These are phyloP conservation scores for Chinchilla lanigera DNA, from an alignment of 2,113 vertebrate species.

Conservation along the genomic window DNA sequence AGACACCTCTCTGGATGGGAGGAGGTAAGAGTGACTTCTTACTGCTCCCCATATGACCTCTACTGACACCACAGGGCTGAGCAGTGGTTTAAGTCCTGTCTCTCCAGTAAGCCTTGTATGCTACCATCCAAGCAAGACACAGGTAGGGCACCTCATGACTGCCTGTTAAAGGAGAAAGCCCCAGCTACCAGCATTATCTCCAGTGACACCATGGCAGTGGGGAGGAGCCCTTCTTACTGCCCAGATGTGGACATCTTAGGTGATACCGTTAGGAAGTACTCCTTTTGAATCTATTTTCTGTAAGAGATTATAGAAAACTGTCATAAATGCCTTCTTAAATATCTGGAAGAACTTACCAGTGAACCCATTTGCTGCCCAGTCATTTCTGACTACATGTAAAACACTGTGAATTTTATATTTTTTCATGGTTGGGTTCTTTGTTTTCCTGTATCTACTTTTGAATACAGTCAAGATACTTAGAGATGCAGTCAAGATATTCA, in stretches of 20 bases:
- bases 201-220: not conserved
- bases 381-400: not conserved
- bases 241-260: not conserved
- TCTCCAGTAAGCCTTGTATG: not conserved
- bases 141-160: not conserved
- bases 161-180: not conserved
- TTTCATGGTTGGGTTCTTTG: not conserved
- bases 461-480: not conserved
- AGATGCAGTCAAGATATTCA: not conserved
- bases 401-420: not conserved
- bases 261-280: not conserved
- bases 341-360: not conserved
- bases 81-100: not conserved
- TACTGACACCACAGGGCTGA: not conserved
- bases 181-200: not conserved
- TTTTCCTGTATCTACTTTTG: not conserved
- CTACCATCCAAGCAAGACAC: not conserved
- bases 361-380: not conserved
- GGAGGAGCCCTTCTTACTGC: not conserved
- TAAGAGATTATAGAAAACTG: not conserved
- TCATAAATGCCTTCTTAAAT: not conserved
- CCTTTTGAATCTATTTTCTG: not conserved
- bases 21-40: not conserved
- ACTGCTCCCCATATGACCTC: not conserved
- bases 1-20: not conserved